phyloP scores from a whole-genome alignment of 1,140 invertebrate genomes.

The Paramacrobiotus metropolitanus region DNA sequence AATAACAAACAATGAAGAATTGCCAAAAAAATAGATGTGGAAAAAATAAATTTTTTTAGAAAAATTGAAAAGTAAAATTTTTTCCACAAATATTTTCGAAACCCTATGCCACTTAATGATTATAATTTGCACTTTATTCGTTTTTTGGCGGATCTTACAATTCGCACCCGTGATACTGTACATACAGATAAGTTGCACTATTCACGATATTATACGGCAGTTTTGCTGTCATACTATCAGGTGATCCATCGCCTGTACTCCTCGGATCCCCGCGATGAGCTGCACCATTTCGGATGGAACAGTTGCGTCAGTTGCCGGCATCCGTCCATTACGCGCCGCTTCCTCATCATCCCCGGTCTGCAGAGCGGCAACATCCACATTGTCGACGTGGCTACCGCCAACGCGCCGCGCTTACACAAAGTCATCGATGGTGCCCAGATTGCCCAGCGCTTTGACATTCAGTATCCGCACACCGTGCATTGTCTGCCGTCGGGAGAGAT shows the following conservation, averaged over 20 bases:
- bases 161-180: no score
- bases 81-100: no score
- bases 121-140: no score
- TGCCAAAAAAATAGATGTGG: no score
- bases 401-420: conserved; percentile 35
- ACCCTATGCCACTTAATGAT: no score
- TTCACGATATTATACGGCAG: no score
- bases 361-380: conserved; percentile 62
- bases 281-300: conserved; percentile 91
- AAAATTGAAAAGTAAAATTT: no score
- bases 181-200: no score
- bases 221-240: conserved; percentile 26
- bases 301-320: conserved; percentile 40
- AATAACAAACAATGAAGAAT: no score
- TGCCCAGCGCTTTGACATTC: neutral
- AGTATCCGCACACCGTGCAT: conserved; percentile 61
- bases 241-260: conserved; percentile 61
- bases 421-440: conserved; percentile 18
- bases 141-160: no score
- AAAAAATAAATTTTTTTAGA: no score
- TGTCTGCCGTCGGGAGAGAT: conserved; percentile 71
- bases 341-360: conserved; percentile 55
- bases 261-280: conserved; percentile 50
- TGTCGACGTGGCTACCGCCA: conserved; percentile 48
- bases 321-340: conserved; percentile 37